Evolutionary conservation across 2,113 vertebrate genomes (phyloP).

Genomic region (Phalacrocorax carbo): DNA sequence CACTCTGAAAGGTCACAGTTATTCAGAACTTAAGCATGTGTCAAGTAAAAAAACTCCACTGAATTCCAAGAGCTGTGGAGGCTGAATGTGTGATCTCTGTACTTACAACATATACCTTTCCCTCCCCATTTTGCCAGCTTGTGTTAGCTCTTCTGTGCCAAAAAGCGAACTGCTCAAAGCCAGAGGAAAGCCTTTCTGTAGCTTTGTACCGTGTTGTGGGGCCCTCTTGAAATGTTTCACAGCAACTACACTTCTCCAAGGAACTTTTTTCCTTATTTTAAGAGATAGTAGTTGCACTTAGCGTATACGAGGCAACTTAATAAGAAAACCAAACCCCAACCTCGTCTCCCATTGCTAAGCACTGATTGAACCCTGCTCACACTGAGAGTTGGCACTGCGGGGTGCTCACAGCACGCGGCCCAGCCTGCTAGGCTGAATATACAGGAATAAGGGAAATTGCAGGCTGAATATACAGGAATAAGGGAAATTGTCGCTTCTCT

Average conservation of each 20-base stretch:
- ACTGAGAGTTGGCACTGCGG: neutral
- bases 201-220: accelerated
- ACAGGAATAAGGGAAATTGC: neutral
- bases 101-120: accelerated
- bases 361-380: neutral
- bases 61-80: neutral
- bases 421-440: neutral
- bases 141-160: neutral
- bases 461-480: neutral
- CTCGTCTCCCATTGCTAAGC: neutral
- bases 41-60: neutral
- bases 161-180: accelerated
- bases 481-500: neutral
- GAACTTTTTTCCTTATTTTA: neutral
- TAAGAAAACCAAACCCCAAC: neutral
- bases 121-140: neutral
- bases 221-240: neutral
- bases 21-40: neutral
- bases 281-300: neutral
- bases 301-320: accelerated
- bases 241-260: neutral
- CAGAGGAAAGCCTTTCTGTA: neutral
- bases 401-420: neutral
- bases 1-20: neutral
- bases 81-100: neutral